phyloP scores from a whole-genome alignment of 2,797 vertebrate species.

The Mionectes olivaceus region DNA sequence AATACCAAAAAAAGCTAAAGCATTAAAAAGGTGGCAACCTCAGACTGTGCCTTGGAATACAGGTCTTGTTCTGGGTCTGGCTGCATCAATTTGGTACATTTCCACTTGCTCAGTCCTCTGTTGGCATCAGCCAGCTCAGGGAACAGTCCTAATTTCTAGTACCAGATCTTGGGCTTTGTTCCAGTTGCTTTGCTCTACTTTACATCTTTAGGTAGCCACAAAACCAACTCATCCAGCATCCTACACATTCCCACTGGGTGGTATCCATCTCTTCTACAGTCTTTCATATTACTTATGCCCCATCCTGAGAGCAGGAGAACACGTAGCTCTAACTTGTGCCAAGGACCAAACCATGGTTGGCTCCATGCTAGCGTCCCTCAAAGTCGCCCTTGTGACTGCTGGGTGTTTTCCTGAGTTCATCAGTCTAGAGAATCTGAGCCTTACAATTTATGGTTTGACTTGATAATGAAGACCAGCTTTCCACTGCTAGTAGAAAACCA shows the following conservation, averaged over 20 bases:
- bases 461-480: neutral
- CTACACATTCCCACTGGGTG: neutral
- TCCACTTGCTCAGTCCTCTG: neutral
- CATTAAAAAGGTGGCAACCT: neutral
- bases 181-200: neutral
- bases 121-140: neutral
- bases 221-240: neutral
- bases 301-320: neutral
- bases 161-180: neutral
- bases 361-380: neutral
- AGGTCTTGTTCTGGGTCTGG: neutral
- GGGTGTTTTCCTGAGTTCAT: neutral
- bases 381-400: neutral
- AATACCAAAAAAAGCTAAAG: neutral
- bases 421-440: neutral
- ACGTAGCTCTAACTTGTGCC: neutral
- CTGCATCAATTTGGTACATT: neutral
- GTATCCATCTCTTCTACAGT: neutral
- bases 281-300: neutral
- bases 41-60: neutral
- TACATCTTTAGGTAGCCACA: neutral
- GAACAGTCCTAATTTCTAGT: neutral
- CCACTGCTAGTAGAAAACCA: neutral
- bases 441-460: neutral
- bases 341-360: rapidly evolving